Base-by-base conservation (phyloP, 2,888 invertebrate species). In the Patella pellucida region DNA sequence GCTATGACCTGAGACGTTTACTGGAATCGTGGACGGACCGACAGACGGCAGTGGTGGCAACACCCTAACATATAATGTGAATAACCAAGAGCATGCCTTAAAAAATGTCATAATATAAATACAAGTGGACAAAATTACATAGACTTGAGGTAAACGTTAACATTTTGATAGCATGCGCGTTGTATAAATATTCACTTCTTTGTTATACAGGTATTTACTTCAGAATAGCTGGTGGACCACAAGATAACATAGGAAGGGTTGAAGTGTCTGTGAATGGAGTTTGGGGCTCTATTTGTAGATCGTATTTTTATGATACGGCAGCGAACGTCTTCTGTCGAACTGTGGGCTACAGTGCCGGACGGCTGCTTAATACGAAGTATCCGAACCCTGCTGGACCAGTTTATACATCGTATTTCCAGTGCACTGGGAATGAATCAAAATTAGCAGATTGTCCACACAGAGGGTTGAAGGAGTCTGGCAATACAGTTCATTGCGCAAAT, bases 261-360 rank as follows among this genome's bases (percentile, higher is more conserved):
- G 94, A 95, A 91, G 93, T 95, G 7, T 94, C 93, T 89, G 93
- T 95, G 93, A 89, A 91, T 78, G 94, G 94, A 0, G 92, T 92
- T 76, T 94, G 94, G 93, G 95, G 95, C 0, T 93, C 93, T 77
- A 92, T 95, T 9, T 95, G 95, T 87, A 95, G 95, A 85, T 94
- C 95, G 81, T 93, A 93, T 83, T 95, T 95, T 86, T 94, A 93
- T n/a, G 89, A 94, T 78, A 92, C 91, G 27, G 94, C 94, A 84
- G 95, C 95, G 0, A 92, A 93, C 82, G 94, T 95, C 0, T 80
- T 87, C 72, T 87, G 87, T 80, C 79, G 82, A 27, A 81, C 81
- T 2, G 74, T 85, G 15, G 80, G 77, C 19, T 81, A 72, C 56
- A 67, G 54, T n/a, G 73, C 27, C 14, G 79, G 79, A 1, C 23